Evolutionary conservation across 1,140 invertebrate genomes (phyloP).

Genomic region (Neodiprion pinetum): DNA sequence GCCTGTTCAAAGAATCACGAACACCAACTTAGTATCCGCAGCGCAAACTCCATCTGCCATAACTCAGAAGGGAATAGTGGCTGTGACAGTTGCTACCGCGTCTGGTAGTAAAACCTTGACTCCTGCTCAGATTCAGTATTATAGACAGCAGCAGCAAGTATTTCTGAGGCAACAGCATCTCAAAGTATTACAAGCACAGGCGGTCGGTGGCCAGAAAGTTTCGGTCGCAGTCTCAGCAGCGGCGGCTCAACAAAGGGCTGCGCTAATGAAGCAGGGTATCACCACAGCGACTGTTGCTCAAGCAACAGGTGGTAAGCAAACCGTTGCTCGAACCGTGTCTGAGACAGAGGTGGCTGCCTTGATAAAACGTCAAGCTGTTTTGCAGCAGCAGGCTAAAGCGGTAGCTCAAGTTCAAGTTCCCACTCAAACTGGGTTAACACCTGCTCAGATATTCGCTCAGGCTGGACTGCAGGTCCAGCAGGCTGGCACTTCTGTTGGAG

Average conservation of each 20-base stretch:
- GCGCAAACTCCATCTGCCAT: conserved; percentile 43
- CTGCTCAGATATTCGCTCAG: conserved; percentile 66
- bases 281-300: conserved; percentile 54
- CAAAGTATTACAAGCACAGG: conserved; percentile 50
- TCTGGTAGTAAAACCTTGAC: conserved; percentile 61
- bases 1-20: conserved; percentile 46
- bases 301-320: conserved; percentile 58
- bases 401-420: conserved; percentile 60
- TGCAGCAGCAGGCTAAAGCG: conserved; percentile 64
- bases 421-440: conserved; percentile 55
- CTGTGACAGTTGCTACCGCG: conserved; percentile 52
- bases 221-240: conserved; percentile 47
- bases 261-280: conserved; percentile 56
- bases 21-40: conserved; percentile 48
- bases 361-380: conserved; percentile 71
- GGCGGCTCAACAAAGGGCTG: conserved; percentile 44
- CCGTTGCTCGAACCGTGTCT: conserved; percentile 65
- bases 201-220: conserved; percentile 49
- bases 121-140: conserved; percentile 63
- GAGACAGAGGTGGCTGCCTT: conserved; percentile 76
- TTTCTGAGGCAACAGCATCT: conserved; percentile 56
- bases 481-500: conserved; percentile 52
- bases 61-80: conserved; percentile 52
- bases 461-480: conserved; percentile 63
- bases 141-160: conserved; percentile 59